Evolutionary conservation across 2,888 invertebrate species (phyloP).

Genomic region (Chymomyza amoena): DNA sequence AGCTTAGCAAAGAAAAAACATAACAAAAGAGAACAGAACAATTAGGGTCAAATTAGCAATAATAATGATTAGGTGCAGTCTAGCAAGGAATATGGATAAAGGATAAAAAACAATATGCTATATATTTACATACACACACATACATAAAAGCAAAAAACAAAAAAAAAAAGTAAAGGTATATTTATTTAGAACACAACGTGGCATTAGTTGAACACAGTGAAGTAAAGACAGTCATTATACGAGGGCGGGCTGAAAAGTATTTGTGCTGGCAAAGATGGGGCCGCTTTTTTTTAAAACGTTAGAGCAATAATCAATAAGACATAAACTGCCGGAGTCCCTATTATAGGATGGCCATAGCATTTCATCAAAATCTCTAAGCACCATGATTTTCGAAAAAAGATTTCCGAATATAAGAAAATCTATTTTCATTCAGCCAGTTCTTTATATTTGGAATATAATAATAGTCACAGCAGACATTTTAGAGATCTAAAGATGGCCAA

Average conservation of each 20-base stretch:
- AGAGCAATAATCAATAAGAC: too few relatives aligned
- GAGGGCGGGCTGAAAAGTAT: constrained; percentile 19
- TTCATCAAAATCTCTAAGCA: too few relatives aligned
- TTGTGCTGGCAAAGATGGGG: too few relatives aligned
- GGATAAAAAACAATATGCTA: background rate
- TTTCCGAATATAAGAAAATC: too few relatives aligned
- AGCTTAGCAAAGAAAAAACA: background rate
- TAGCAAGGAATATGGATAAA: background rate
- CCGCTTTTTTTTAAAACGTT: too few relatives aligned
- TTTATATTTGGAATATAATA: too few relatives aligned
- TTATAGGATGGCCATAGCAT: too few relatives aligned
- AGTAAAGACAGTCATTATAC: constrained; percentile 11
- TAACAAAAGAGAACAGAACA: constrained; percentile 17
- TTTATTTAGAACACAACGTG: constrained; percentile 2
- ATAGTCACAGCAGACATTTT: too few relatives aligned
- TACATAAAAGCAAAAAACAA: constrained; percentile 10
- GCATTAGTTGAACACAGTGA: constrained; percentile 24
- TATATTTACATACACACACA: constrained; percentile 8
- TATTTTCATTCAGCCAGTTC: too few relatives aligned
- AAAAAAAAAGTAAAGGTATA: constrained; percentile 18
- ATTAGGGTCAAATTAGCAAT: constrained; percentile 74
- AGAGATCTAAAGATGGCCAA: too few relatives aligned
- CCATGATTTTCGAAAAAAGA: too few relatives aligned
- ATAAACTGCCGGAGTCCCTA: too few relatives aligned
- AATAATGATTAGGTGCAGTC: constrained; percentile 16